Conservation (phyloP, 2,113 vertebrate genomes). For the Callipepla squamata region DNA sequence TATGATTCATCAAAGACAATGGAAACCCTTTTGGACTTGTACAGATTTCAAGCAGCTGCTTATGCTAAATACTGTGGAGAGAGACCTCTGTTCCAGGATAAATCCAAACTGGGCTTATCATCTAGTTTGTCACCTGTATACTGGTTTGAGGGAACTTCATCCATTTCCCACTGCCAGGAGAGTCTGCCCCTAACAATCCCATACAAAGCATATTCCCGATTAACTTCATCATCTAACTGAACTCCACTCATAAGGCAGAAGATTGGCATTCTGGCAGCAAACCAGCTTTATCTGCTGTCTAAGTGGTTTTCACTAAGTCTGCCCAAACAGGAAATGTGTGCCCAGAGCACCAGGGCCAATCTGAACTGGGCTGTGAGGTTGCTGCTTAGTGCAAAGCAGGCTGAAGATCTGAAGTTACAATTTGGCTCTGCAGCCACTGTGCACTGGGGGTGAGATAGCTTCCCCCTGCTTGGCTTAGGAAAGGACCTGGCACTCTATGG, state of each 20-base stretch:
- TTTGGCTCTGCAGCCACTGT: not conserved
- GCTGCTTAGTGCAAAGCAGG: not conserved
- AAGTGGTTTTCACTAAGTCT: slow-evolving; percentile 34
- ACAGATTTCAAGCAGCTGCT: not conserved
- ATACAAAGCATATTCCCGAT: not conserved
- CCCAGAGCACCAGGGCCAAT: slow-evolving; percentile 6
- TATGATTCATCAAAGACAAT: not conserved
- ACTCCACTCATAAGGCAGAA: slow-evolving; percentile 1
- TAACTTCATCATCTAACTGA: not conserved
- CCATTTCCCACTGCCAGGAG: not conserved
- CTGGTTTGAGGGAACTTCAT: not conserved
- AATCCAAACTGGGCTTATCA: not conserved
- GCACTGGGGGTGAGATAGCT: not conserved
- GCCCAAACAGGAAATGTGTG: not conserved
- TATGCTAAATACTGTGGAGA: not conserved
- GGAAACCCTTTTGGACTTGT: not conserved
- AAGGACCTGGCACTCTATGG: not conserved
- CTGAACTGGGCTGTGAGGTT: not conserved
- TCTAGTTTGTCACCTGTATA: not conserved
- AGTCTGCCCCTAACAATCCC: not conserved
- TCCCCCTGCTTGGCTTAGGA: not conserved
- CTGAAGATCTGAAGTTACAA: slow-evolving; percentile 38
- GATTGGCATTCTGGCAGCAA: slow-evolving; percentile 34
- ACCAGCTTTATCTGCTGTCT: slow-evolving; percentile 42
- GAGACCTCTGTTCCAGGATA: not conserved